A percentile compares a stretch with the other conserved stretches of the same genome.
Conservation (phyloP, 2,797 vertebrate species). For the Galagoides demidoff region DNA sequence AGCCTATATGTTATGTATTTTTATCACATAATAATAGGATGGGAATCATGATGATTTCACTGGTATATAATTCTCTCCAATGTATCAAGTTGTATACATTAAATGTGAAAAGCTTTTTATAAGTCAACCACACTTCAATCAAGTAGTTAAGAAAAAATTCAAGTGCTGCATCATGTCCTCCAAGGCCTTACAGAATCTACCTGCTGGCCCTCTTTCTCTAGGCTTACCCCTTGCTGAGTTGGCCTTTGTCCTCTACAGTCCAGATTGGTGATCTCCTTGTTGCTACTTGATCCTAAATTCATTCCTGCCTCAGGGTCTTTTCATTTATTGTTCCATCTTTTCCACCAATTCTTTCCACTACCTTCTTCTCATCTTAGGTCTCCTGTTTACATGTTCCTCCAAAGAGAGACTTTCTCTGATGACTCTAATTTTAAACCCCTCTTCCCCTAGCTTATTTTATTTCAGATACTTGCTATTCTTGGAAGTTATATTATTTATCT, state of each 20-base stretch:
- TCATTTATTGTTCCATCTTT: not conserved
- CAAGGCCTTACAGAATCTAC: not conserved
- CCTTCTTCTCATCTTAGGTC: not conserved
- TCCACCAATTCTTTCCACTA: not conserved
- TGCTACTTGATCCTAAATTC: not conserved
- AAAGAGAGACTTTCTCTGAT: not conserved
- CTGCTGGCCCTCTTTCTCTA: not conserved
- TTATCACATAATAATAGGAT: not conserved
- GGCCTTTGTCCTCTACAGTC: not conserved
- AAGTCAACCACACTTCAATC: not conserved
- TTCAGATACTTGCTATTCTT: not conserved
- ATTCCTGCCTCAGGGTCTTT: not conserved
- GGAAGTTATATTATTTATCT: not conserved
- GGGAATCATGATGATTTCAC: not conserved
- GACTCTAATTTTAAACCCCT: not conserved
- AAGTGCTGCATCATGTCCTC: not conserved
- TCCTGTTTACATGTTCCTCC: not conserved
- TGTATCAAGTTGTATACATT: not conserved
- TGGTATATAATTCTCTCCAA: not conserved
- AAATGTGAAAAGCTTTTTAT: not conserved
- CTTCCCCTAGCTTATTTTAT: not conserved
- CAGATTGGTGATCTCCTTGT: not conserved
- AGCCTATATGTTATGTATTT: not conserved
- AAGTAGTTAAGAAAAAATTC: not conserved
- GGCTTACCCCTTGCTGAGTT: not conserved